phyloP scores from a whole-genome alignment of 2,797 vertebrate genomes.

The Nannoperca australis region DNA sequence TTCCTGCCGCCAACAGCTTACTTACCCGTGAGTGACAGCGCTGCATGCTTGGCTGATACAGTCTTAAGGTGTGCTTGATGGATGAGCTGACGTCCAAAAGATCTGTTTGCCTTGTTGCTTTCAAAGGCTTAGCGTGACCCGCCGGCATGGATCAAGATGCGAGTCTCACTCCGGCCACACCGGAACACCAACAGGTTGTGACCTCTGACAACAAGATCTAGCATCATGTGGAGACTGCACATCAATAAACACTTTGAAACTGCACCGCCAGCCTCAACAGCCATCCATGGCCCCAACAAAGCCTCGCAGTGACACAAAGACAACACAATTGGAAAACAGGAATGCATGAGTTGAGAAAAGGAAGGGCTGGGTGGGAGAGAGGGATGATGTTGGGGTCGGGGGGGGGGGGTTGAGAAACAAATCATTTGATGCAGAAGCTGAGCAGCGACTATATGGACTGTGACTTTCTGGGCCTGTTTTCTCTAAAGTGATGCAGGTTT shows the following conservation, averaged over 20 bases:
- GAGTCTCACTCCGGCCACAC: slow-evolving; percentile 80
- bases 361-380: slow-evolving; percentile 37
- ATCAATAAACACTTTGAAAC: slow-evolving; percentile 85
- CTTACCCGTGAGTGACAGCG: slow-evolving; percentile 75
- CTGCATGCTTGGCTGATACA: slow-evolving; percentile 81
- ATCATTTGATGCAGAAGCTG: slow-evolving; percentile 83
- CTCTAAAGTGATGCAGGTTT: slow-evolving; percentile 68
- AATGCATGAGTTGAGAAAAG: slow-evolving; percentile 70
- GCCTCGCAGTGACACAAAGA: slow-evolving; percentile 75
- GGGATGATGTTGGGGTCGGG: slow-evolving; percentile 13
- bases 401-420: slow-evolving; percentile 69
- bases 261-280: slow-evolving; percentile 54
- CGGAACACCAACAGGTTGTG: slow-evolving; percentile 85
- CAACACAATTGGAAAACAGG: slow-evolving; percentile 82
- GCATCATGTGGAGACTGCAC: slow-evolving; percentile 70
- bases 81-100: slow-evolving; percentile 85
- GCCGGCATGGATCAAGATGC: slow-evolving; percentile 86
- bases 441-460: slow-evolving; percentile 84
- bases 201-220: slow-evolving; percentile 84
- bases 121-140: slow-evolving; percentile 85
- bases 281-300: slow-evolving; percentile 63
- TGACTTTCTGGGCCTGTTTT: slow-evolving; percentile 84
- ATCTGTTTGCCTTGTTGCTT: slow-evolving; percentile 88
- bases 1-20: slow-evolving; percentile 69
- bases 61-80: slow-evolving; percentile 81